Evolutionary conservation across 1,140 invertebrate genomes (phyloP), one percentile per base, ranked within the genome.

Genomic region (Trypoxylus dichotomus): DNA sequence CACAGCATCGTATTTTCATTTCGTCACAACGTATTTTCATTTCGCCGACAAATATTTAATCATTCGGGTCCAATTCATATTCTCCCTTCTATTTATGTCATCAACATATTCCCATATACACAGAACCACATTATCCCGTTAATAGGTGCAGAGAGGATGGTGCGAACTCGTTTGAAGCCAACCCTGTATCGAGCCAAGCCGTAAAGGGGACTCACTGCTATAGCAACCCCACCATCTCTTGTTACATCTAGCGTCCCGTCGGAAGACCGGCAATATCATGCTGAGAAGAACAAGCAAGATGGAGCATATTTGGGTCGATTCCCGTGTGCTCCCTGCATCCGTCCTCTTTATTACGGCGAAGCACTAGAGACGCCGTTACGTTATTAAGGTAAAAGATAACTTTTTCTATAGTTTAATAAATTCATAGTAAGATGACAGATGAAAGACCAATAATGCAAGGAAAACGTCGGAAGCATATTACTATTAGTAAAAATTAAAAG

Each of bases 331-430:
- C 32, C 42, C 75, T 76, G 47, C 15, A 11, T 29, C 21, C 54
- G 54, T 76, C 47, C 75, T 58, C 58, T 29, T 7, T 72, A 71
- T 71, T 77, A 72, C 32, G 15, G 6, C 71, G 24, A 41, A 27
- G 71, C 58, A 32, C 19, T 54, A 72, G 25, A 37, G 76, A 77
- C 47, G 76, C 76, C n/a, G 21, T 72, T 29, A 11, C 76, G 41
- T 77, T 60, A 72, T 25, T 43, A 60, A 11, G 13, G 29, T 11
- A 10, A 76, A 37, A n/a, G n/a, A 19, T 75, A 77, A 71, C 68
- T 68, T 63, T 54, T 25, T 29, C 29, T 41, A 29, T 24, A 11
- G n/a, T 29, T 41, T 41, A 37, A 74, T 74, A 41, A 74, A 74
- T 68, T 68, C 25, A 68, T 68, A 27, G 6, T 8, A 24, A 68